Evolutionary conservation across 2,113 vertebrate genomes (phyloP), one percentile per base, ranked within the genome.

Genomic region (Triplophysa dalaica): DNA sequence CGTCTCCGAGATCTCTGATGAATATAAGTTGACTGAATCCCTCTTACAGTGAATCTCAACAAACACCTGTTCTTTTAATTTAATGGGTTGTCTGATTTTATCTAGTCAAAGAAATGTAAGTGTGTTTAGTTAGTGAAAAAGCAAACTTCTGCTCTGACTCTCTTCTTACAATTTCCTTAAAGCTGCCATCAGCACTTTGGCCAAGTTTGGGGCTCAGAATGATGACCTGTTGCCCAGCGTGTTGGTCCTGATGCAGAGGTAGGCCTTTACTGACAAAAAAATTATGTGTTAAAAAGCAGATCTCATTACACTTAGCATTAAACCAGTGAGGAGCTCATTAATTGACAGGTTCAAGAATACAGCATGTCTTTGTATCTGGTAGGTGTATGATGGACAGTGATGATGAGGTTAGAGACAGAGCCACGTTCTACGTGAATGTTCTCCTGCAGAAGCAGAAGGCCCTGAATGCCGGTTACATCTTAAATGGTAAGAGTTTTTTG

Each of bases 381-480:
- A 99, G 98, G 91, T 99, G 98, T 83, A 98, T 99, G 97, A 98
- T 98, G 96, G 97, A 99, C 89, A 97, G 93, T 0, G 98, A 99
- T 13, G 98, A 98, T 0, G 97, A 99, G 69, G 97, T 99, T 33
- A 93, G 97, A 1, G 98, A 99, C 92, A 93, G 97, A 91, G 97
- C 97, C 0, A 99, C 97, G 0, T 98, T 99, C 92, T 99, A 99
- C 86, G 88, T 98, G 91, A 98, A 97, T 0, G 95, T 99, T 0
- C 91, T 99, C 6, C 96, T 97, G 87, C 97, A 99, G 91, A 96
- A 95, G 79, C 97, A 99, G 90, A 93, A 97, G 84, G 92, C 95
- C 0, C 92, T 99, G 69, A 99, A 99, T 2, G 96, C 98, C 2
- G 94, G 95, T 0, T 99, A 98, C 81, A 97, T 99, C 69, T 98